These are phyloP conservation scores for Toxotes jaculatrix DNA, from an alignment of 2,113 vertebrate species.

Conservation along the genomic window DNA sequence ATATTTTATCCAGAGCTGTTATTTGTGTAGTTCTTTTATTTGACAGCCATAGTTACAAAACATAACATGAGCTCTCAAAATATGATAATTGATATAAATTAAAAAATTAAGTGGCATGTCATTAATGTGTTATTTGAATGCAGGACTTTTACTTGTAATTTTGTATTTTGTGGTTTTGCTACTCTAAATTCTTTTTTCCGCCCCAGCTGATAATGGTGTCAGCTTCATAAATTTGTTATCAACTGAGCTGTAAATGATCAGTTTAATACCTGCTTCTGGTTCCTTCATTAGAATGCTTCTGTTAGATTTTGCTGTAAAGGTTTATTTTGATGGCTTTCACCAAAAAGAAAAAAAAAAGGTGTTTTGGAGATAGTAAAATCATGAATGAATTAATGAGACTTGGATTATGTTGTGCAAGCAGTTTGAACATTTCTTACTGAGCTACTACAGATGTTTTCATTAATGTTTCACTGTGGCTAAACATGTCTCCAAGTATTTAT, in stretches of 20 bases:
- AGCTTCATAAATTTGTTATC: neutral
- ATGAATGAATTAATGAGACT: neutral
- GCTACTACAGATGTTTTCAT: neutral
- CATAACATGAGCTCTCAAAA: too few species aligned
- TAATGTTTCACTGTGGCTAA: neutral
- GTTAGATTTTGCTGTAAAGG: neutral
- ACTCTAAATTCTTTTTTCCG: neutral
- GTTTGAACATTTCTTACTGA: neutral
- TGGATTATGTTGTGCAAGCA: too few species aligned
- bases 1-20: too few species aligned
- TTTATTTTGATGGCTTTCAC: neutral
- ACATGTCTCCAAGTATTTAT: neutral
- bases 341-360: neutral
- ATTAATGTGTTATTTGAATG: neutral
- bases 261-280: neutral
- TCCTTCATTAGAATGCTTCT: neutral
- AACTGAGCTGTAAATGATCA: neutral
- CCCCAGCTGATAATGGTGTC: neutral
- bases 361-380: neutral
- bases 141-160: neutral
- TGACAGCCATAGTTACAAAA: too few species aligned
- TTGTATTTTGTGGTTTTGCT: neutral
- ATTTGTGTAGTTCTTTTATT: neutral
- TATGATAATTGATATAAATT: too few species aligned
- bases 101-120: neutral